Conservation (phyloP, 2,113 vertebrate genomes). For the Sorex fumeus region DNA sequence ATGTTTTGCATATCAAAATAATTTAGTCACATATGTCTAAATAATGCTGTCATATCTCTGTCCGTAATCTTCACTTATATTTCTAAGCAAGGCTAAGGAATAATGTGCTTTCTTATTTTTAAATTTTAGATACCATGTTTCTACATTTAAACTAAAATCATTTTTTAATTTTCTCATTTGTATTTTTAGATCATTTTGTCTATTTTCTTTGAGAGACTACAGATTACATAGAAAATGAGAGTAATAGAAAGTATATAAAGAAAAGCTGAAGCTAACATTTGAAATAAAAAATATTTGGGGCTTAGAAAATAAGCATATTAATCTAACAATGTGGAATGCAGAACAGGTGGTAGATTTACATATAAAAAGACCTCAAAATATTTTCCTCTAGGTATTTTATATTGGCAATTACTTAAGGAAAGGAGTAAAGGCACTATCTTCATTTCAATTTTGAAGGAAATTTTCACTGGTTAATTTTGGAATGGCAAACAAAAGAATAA, state of each 20-base stretch:
- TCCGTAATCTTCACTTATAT: not conserved
- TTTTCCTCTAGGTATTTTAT: constrained; percentile 2
- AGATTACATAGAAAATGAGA: not conserved
- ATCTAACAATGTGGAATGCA: not conserved
- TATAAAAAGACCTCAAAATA: not conserved
- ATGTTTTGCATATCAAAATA: not conserved
- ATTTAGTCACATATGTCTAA: not conserved
- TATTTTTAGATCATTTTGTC: not conserved
- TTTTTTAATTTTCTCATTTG: not conserved
- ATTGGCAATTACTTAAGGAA: not conserved
- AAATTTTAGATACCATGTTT: not conserved
- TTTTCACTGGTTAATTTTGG: constrained; percentile 10
- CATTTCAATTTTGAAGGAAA: not conserved
- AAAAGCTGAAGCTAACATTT: not conserved
- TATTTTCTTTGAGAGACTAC: not conserved
- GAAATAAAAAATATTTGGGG: not conserved
- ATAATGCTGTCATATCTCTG: not conserved
- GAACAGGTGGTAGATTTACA: not conserved
- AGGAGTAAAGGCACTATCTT: not conserved
- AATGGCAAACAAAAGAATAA: not conserved
- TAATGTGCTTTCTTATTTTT: not conserved
- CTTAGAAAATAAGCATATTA: not conserved
- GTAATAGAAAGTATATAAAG: not conserved
- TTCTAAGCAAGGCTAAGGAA: not conserved
- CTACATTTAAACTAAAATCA: not conserved